Evolutionary conservation across 2,113 vertebrate species (phyloP).

Genomic region (Eubucco bourcierii): DNA sequence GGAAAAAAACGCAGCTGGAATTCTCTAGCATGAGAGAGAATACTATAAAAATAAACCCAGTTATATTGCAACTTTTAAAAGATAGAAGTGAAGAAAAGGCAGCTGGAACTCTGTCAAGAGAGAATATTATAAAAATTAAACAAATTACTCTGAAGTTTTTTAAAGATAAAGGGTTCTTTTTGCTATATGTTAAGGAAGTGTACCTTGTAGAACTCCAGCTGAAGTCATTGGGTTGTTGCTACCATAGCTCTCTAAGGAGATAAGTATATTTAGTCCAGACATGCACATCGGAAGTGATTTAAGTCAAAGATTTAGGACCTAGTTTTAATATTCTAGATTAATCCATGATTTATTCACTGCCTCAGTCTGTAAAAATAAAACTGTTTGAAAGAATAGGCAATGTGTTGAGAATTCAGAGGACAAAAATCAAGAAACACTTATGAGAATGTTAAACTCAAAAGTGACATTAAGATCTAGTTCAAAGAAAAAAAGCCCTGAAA

Average conservation of each 20-base stretch:
- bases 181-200: not conserved
- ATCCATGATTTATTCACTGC: not conserved
- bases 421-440: not conserved
- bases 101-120: not conserved
- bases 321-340: not conserved
- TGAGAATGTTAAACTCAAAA: not conserved
- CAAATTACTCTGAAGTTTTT: not conserved
- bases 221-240: fast-evolving
- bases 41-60: not conserved
- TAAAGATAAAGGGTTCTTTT: not conserved
- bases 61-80: not conserved
- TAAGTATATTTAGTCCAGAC: not conserved
- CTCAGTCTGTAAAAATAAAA: not conserved
- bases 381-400: not conserved
- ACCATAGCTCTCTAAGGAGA: not conserved
- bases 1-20: not conserved
- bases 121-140: not conserved
- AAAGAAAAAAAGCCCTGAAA: not conserved
- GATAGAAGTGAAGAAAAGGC: not conserved
- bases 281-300: not conserved
- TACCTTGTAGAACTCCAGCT: not conserved
- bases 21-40: not conserved
- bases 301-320: not conserved
- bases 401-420: not conserved
- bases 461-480: not conserved